Evolutionary conservation across 2,888 invertebrate species (phyloP), one percentile per base, ranked within the genome.

Genomic region (Sialis fuliginosa): DNA sequence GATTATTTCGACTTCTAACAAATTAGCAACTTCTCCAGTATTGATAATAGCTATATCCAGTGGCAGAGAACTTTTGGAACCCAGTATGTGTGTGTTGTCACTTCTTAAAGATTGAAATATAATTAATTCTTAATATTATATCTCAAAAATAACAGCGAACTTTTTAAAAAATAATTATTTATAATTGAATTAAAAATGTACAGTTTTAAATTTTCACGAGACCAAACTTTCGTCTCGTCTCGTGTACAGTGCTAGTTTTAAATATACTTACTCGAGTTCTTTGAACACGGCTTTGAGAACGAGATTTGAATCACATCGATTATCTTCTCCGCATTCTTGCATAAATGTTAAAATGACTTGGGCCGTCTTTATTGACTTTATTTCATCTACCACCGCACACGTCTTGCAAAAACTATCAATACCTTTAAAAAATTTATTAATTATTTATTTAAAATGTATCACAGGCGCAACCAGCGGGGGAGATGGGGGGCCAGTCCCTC

Each of bases 11-110:
- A 72, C 53, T 54, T 68, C 64, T 0, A 70, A 65, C 41, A 66
- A 56, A 52, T 69, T 71, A 4, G 72, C 71, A 1, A 66, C 64
- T 54, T 72, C 72, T 1, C 68, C 69, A 0, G 50, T 51, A 52
- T 71, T 72, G 4, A 52, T 55, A 2, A 72, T 56, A 6, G 46
- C 53, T n/a, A 60, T 54, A 13, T 54, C 49, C 41, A 67, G 46
- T 39, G 54, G 52, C 10, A 65, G 46, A 7, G 55, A 54, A 6
- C 60, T 53, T 4, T 50, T 52, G 1, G 64, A 63, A 4, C 67
- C 66, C 3, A 65, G 51, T 5, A 63, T 22, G 4, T 22, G 22
- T 4, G 22, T 22, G 22, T 22, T 22, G 22, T 22, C 22, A 13
- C 10, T 39, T 6, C 39, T 39, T 13, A 9, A 39, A 13, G 13